These are phyloP conservation scores for Pectinophora gossypiella DNA, from an alignment of 1,140 invertebrate genomes.

Conservation along the genomic window DNA sequence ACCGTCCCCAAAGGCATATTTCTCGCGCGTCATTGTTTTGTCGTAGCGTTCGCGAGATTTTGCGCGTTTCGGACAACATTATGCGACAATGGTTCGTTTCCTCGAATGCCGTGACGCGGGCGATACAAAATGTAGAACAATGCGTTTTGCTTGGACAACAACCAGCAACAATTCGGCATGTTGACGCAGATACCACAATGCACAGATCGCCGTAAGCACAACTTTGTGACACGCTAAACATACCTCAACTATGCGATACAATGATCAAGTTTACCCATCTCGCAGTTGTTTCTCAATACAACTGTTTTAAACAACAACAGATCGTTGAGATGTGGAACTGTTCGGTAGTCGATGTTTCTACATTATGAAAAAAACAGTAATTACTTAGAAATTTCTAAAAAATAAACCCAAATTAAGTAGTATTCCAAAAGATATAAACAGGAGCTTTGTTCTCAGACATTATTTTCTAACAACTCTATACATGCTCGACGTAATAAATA, in stretches of 20 bases:
- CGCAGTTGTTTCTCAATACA: no score
- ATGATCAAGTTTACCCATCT: neutral
- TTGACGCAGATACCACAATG: slow-evolving; percentile 35
- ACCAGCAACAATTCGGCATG: slow-evolving; percentile 48
- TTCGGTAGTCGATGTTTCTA: no score
- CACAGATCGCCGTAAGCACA: neutral
- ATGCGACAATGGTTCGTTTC: slow-evolving; percentile 65
- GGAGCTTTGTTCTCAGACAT: no score
- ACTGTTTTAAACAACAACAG: no score
- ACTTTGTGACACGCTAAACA: neutral
- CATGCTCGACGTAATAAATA: no score
- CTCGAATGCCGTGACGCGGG: slow-evolving; percentile 51
- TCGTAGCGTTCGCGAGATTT: slow-evolving; percentile 50
- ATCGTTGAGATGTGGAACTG: no score
- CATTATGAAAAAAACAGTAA: no score
- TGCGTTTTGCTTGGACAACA: slow-evolving; percentile 57
- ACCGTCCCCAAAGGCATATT: slow-evolving; percentile 3
- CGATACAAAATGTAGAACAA: slow-evolving; percentile 67
- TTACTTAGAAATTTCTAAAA: no score
- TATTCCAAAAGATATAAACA: no score
- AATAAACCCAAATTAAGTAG: no score
- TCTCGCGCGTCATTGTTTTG: slow-evolving; percentile 53
- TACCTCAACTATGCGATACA: neutral
- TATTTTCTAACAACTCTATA: no score
- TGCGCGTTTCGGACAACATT: slow-evolving; percentile 60